Evolutionary conservation across 2,797 vertebrate genomes (phyloP).

Genomic region (Borostomias antarcticus): DNA sequence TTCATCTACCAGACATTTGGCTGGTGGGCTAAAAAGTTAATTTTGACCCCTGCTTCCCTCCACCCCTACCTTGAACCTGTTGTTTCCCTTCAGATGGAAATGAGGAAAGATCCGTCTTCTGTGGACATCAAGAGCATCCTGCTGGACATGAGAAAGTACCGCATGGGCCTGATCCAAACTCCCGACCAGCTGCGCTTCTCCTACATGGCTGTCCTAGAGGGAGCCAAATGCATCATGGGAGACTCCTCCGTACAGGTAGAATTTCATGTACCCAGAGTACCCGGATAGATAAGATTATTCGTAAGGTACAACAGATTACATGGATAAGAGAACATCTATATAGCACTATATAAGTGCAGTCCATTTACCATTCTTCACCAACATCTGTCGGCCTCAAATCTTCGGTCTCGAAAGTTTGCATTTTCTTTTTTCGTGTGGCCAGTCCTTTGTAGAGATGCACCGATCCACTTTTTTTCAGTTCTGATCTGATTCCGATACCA

Average conservation of each 20-base stretch:
- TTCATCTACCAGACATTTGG: too few species aligned
- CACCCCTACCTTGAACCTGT: not conserved
- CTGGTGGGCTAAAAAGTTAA: too few species aligned
- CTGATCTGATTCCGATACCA: too few species aligned
- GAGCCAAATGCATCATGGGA: constrained; percentile 91
- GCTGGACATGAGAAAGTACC: constrained; percentile 92
- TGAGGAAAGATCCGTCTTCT: constrained; percentile 87
- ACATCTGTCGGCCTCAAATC: too few species aligned
- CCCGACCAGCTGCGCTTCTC: constrained; percentile 97
- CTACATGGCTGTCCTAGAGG: constrained; percentile 92
- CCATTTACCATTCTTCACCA: too few species aligned
- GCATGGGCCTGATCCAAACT: constrained; percentile 98
- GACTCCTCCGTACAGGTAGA: constrained; percentile 89
- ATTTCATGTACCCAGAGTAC: not conserved
- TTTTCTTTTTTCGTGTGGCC: too few species aligned
- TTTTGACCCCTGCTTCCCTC: too few species aligned
- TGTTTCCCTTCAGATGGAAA: constrained; percentile 71
- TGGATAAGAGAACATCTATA: not conserved
- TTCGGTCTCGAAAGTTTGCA: too few species aligned
- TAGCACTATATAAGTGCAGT: not conserved
- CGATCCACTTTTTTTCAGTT: too few species aligned
- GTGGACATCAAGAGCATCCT: constrained; percentile 92
- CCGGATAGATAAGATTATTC: not conserved
- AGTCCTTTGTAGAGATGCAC: too few species aligned
- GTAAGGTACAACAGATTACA: not conserved